Evolutionary conservation across 2,888 invertebrate genomes (phyloP).

Genomic region (Athrips mouffetella): DNA sequence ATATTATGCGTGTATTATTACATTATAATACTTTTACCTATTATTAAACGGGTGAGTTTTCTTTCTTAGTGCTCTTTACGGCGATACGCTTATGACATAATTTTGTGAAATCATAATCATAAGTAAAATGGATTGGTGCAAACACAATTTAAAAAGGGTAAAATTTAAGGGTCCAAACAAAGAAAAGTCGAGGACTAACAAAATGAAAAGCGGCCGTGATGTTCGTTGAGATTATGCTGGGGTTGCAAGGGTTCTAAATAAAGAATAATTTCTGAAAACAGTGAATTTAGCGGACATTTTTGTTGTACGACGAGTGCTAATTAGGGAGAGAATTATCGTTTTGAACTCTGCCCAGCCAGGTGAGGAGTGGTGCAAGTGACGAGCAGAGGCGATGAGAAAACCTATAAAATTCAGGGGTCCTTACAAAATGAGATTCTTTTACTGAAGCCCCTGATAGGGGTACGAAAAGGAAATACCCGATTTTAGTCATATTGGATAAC

Average conservation of each 20-base stretch:
- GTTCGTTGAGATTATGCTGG: conserved; percentile 48
- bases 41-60: no score
- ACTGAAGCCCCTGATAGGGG: no score
- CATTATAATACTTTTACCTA: no score
- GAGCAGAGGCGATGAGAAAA: conserved; percentile 20
- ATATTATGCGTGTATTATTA: no score
- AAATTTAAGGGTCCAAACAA: conserved; percentile 6
- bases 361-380: conserved; percentile 22
- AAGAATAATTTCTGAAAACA: conserved; percentile 56
- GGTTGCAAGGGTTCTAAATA: conserved; percentile 47
- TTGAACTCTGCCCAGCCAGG: conserved; percentile 37
- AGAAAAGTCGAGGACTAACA: neutral
- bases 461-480: no score
- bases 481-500: no score
- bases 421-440: no score
- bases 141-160: conserved; percentile 1
- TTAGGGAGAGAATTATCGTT: conserved; percentile 68
- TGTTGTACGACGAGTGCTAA: conserved; percentile 69
- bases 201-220: conserved; percentile 23
- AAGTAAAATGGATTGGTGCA: neutral
- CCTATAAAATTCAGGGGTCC: no score
- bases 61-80: neutral
- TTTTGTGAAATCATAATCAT: neutral
- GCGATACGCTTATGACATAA: neutral
- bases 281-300: conserved; percentile 61